Percentiles rank a stretch among this genome's conserved stretches.
Conservation (phyloP, 1,140 invertebrate species). For the Drosophila rhopaloa region DNA sequence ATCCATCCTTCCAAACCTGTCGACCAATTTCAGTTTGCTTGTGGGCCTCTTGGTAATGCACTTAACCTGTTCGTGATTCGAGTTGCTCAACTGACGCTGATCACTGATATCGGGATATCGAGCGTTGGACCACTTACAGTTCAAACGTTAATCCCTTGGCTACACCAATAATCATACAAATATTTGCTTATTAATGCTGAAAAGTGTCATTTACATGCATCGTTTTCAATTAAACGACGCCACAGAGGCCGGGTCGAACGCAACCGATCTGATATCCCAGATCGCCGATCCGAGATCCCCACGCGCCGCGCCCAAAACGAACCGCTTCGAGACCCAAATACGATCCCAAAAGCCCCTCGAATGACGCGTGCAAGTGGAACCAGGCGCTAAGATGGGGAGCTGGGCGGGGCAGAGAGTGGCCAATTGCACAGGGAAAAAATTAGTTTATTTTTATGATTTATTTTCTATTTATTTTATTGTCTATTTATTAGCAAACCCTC, state of each 20-base stretch:
- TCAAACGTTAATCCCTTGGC: conserved; percentile 69
- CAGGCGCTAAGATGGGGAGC: conserved; percentile 36
- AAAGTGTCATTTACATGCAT: conserved; percentile 84
- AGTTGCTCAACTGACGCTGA: conserved; percentile 45
- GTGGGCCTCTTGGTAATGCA: conserved; percentile 41
- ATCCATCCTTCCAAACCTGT: conserved; percentile 37
- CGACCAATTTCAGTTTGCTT: conserved; percentile 25
- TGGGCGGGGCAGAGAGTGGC: conserved; percentile 6
- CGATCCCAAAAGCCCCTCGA: conserved; percentile 40
- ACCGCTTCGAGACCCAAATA: conserved; percentile 42
- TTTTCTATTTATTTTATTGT: no score
- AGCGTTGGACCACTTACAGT: conserved; percentile 47
- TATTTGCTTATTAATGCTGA: conserved; percentile 84
- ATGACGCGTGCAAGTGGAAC: conserved; percentile 47
- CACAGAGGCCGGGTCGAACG: conserved; percentile 43
- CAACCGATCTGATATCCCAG: conserved; percentile 36
- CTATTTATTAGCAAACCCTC: no score
- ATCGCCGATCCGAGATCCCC: conserved; percentile 42
- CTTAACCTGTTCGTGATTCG: conserved; percentile 53
- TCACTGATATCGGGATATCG: conserved; percentile 40
- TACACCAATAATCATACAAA: conserved; percentile 82
- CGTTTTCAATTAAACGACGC: conserved; percentile 84
- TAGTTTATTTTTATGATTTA: neutral
- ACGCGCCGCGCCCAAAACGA: conserved; percentile 49
- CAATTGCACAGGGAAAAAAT: conserved; percentile 19